Percentiles rank a stretch among this genome's conserved stretches.
Conservation (phyloP, 2,888 invertebrate species). For the Cerceris rybyensis region DNA sequence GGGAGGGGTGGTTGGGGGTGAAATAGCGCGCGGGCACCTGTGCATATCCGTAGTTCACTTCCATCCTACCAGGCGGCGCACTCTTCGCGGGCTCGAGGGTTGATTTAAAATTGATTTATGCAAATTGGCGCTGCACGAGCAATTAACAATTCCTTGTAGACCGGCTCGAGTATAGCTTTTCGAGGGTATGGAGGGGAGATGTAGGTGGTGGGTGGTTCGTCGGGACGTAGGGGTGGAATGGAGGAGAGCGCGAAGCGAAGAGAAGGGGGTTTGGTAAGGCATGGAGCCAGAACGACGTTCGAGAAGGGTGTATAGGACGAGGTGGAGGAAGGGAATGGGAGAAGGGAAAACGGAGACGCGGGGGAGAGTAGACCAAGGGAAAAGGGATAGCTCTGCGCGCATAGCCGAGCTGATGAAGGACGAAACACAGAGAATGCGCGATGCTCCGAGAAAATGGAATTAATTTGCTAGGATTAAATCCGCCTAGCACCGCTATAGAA, state of each 20-base stretch:
- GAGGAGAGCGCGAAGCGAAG: slow-evolving; percentile 29
- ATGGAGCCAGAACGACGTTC: slow-evolving; percentile 47
- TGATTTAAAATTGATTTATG: slow-evolving; percentile 82
- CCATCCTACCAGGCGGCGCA: slow-evolving; percentile 53
- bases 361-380: slow-evolving; percentile 45
- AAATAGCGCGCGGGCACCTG: slow-evolving; percentile 44
- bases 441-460: slow-evolving; percentile 81
- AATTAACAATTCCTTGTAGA: slow-evolving; percentile 82
- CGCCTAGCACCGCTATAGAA: slow-evolving; percentile 73
- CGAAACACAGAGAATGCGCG: slow-evolving; percentile 81
- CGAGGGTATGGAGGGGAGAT: slow-evolving; percentile 59
- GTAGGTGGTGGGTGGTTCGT: slow-evolving; percentile 24
- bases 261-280: slow-evolving; percentile 45
- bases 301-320: slow-evolving; percentile 21
- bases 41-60: slow-evolving; percentile 49
- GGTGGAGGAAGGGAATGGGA: slow-evolving; percentile 8
- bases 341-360: slow-evolving; percentile 7
- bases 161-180: slow-evolving; percentile 76
- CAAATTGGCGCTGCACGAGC: slow-evolving; percentile 81
- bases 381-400: slow-evolving; percentile 61
- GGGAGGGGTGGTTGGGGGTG: slow-evolving; percentile 1
- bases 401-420: slow-evolving; percentile 80
- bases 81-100: slow-evolving; percentile 69
- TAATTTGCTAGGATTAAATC: slow-evolving; percentile 81
- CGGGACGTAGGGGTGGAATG: background rate